phyloP scores from a whole-genome alignment of 1,140 invertebrate genomes.

The Aphis gossypii region DNA sequence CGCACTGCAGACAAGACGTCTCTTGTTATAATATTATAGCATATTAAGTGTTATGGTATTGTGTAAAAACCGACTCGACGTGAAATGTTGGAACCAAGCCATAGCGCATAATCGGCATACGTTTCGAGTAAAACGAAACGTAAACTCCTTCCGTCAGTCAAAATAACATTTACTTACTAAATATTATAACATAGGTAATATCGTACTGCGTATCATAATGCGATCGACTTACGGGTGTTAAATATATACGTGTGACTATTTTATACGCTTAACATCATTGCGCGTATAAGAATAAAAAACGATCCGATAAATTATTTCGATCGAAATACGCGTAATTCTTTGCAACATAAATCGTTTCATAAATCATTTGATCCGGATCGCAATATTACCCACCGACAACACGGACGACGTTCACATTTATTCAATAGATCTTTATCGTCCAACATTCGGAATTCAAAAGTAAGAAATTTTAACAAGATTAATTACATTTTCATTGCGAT shows the following conservation, averaged over 20 bases:
- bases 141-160: background rate
- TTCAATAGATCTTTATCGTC: background rate
- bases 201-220: background rate
- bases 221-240: background rate
- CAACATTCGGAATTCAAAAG: background rate
- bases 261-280: background rate
- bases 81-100: background rate
- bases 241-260: background rate
- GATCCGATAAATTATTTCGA: background rate
- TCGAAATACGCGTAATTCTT: background rate
- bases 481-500: background rate
- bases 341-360: background rate
- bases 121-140: background rate
- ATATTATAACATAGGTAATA: background rate
- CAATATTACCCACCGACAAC: background rate
- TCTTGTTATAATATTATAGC: background rate
- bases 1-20: background rate
- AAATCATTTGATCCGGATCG: background rate
- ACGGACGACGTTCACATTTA: background rate
- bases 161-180: background rate
- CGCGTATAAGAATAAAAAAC: background rate
- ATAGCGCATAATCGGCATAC: background rate
- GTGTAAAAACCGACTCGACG: background rate
- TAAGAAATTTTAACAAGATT: background rate
- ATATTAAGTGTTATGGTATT: background rate